A percentile compares a stretch with the other conserved stretches of the same genome.
phyloP scores from a whole-genome alignment of 2,888 invertebrate species.

The Conchocele bisecta region DNA sequence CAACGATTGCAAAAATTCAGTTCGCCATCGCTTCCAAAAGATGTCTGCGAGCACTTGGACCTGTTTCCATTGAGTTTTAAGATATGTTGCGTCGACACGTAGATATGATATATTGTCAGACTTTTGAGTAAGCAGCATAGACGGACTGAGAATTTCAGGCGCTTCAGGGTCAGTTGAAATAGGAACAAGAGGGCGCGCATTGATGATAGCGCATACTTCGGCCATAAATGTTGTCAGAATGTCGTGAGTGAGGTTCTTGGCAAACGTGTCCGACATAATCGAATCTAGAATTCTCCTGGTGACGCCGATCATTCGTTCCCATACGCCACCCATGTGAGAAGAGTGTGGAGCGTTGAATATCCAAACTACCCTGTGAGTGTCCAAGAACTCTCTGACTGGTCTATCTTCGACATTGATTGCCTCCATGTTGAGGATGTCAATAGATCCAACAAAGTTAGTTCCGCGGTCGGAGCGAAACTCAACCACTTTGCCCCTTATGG shows the following conservation, averaged over 20 bases:
- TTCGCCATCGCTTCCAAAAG: conserved; percentile 38
- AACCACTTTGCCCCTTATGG: conserved; percentile 25
- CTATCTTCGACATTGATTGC: not conserved
- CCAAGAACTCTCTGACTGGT: not conserved
- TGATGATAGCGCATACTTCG: conserved; percentile 27
- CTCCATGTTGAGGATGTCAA: conserved; percentile 13
- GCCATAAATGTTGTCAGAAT: conserved; percentile 25
- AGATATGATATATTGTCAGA: not conserved
- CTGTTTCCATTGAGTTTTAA: conserved; percentile 12
- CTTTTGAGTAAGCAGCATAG: conserved; percentile 25
- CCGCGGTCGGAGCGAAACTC: conserved; percentile 32
- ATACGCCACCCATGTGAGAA: conserved; percentile 31
- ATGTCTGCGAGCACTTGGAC: conserved; percentile 23
- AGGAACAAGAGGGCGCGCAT: conserved; percentile 15
- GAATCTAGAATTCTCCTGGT: conserved; percentile 26
- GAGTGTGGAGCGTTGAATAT: conserved; percentile 29
- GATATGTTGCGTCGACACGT: not conserved
- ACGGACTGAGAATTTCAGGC: conserved; percentile 16
- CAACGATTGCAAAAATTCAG: conserved; percentile 19
- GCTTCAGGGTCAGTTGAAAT: conserved; percentile 20
- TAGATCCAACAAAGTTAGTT: conserved; percentile 38
- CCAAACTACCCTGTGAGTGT: conserved; percentile 18
- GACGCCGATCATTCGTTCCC: conserved; percentile 41
- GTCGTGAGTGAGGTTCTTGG: conserved; percentile 18
- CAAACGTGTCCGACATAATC: conserved; percentile 10